Base-by-base conservation (phyloP, 2,888 invertebrate genomes). In the Plagiodera versicolora region DNA sequence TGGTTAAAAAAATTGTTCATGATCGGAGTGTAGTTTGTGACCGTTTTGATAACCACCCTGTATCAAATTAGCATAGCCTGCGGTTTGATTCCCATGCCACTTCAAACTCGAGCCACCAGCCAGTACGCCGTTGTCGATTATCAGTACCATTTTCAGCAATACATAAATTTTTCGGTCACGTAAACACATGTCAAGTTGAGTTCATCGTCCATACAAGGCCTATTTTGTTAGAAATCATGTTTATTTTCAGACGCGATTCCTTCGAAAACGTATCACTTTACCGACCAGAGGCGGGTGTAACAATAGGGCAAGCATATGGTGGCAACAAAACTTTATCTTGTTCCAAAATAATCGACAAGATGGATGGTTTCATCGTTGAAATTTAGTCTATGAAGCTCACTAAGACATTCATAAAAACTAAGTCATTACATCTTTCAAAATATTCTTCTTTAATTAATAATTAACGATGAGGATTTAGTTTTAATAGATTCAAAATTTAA, bases 171-270 rank as follows among this genome's bases (percentile, higher is more conserved):
- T 58, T 55, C 39, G 28, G n/a, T 32, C 16, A 51, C 17, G 50
- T 32, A 30, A 55, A 20, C 51, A 39, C 55, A 56, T 60, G 50
- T 47, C 20, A 47, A 51, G 47, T 47, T 56, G 39, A 32, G 60
- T 56, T 60, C 60, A 56, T 51, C 28, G 56, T 55, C 59, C 60
- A 56, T 56, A 60, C 56, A 60, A 60, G 60, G 51, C 50, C 55
- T 60, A 55, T 56, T 60, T 39, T 49, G 50, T 47, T 55, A 55
- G 45, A 47, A 35, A 47, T 46, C 51, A 53, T 51, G 47, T 56
- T 60, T 60, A 60, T 60, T 60, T 60, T 60, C 56, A 56, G 60
- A 55, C 20, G 19, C 46, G 19, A 28, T 51, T 56, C 49, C 55
- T 55, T 52, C 39, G 47, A 51, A 60, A 51, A 44, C 56, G 46